phyloP scores from a whole-genome alignment of 1,140 invertebrate genomes.

The Eulimnadia texana region DNA sequence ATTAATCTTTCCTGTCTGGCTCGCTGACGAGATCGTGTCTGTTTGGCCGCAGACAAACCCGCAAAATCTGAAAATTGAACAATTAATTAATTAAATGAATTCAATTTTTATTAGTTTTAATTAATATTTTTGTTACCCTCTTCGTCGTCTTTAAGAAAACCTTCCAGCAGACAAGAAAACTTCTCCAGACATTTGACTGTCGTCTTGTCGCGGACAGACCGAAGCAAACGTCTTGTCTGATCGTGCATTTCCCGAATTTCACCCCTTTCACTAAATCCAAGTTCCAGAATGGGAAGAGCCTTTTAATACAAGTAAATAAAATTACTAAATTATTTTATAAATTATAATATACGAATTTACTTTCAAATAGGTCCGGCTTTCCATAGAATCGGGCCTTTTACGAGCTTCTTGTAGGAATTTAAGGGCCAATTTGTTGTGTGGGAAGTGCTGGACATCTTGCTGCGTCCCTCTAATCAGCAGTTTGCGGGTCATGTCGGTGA shows the following conservation, averaged over 20 bases:
- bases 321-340: too few species aligned
- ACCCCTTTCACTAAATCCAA: not conserved
- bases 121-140: not conserved
- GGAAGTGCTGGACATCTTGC: not conserved
- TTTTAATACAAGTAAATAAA: not conserved
- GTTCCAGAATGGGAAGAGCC: not conserved
- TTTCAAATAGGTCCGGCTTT: not conserved
- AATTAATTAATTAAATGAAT: not conserved
- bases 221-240: not conserved
- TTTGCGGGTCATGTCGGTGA: conserved; percentile 8
- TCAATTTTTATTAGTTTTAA: not conserved
- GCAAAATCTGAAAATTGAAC: not conserved
- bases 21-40: not conserved
- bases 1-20: not conserved
- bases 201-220: not conserved
- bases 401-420: not conserved
- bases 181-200: not conserved
- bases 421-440: not conserved
- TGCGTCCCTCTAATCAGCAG: not conserved
- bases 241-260: not conserved
- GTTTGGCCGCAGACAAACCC: not conserved
- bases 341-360: too few species aligned
- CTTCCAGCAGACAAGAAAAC: not conserved
- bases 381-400: not conserved
- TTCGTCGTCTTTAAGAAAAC: not conserved